Conservation (phyloP, 1,140 invertebrate species). For the Platorchestia sp. region DNA sequence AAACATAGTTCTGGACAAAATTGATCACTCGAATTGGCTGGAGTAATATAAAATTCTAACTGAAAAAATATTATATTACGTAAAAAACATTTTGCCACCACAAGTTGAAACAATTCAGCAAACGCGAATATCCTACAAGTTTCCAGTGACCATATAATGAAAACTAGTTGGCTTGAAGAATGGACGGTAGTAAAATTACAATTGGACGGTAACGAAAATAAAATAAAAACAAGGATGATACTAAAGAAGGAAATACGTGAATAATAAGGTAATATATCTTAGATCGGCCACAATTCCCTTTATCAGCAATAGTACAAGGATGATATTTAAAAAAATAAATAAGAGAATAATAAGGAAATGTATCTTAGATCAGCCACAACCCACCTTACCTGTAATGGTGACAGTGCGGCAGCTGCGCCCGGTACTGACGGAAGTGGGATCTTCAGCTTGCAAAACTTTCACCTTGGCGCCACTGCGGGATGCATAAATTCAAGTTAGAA, state of each 20-base stretch:
- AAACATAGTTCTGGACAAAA: neutral
- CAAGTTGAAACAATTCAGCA: neutral
- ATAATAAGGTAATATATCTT: too few relatives aligned
- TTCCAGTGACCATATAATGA: neutral
- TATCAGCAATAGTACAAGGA: too few relatives aligned
- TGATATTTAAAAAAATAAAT: too few relatives aligned
- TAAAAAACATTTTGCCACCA: neutral
- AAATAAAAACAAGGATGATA: too few relatives aligned
- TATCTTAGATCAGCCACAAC: neutral
- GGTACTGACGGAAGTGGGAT: neutral
- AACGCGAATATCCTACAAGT: neutral
- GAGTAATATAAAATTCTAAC: neutral
- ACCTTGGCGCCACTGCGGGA: neutral
- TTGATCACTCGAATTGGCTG: neutral
- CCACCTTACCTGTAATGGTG: constrained; percentile 17
- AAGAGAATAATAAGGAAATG: too few relatives aligned
- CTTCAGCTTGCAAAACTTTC: constrained; percentile 8
- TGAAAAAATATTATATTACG: neutral
- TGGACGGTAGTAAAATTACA: too few relatives aligned
- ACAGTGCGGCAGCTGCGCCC: neutral
- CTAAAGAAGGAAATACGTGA: too few relatives aligned
- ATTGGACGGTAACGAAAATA: too few relatives aligned
- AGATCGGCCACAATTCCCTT: too few relatives aligned
- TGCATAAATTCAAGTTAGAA: neutral
- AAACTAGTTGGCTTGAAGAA: too few relatives aligned